phyloP scores from a whole-genome alignment of 2,113 vertebrate genomes.

The Microcebus tavaratra region DNA sequence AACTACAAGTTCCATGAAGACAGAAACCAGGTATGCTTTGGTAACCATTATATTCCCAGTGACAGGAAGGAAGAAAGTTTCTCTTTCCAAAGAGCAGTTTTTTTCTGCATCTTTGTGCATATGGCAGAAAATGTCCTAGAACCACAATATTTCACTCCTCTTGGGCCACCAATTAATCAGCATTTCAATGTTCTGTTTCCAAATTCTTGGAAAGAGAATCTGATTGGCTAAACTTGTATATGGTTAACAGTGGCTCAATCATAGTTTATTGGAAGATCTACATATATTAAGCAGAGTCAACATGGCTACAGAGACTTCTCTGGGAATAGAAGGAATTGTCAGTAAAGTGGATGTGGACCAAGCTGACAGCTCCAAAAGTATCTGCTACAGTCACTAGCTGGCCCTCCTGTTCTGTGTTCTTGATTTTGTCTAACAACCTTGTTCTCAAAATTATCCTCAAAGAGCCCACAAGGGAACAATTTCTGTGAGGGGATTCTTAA shows the following conservation, averaged over 20 bases:
- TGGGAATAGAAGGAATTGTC: not conserved
- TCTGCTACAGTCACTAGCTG: not conserved
- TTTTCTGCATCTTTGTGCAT: not conserved
- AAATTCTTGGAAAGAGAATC: not conserved
- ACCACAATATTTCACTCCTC: not conserved
- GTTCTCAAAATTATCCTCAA: constrained; percentile 21
- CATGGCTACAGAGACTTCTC: not conserved
- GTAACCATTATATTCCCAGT: not conserved
- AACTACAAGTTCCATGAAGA: not conserved
- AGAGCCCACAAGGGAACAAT: not conserved
- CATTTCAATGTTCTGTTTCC: not conserved
- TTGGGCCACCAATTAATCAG: not conserved
- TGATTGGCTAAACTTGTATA: not conserved
- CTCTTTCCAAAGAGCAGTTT: not conserved
- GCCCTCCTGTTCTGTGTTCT: not conserved
- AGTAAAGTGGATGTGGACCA: not conserved
- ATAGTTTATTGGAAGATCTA: not conserved
- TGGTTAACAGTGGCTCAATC: not conserved
- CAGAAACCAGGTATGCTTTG: not conserved
- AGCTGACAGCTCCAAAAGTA: not conserved
- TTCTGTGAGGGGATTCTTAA: not conserved
- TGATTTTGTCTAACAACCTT: not conserved
- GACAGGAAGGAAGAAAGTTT: not conserved
- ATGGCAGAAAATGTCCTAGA: not conserved
- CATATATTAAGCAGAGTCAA: not conserved